These are phyloP conservation scores for Hylaea fasciaria DNA, from an alignment of 2,888 invertebrate genomes.

Conservation along the genomic window DNA sequence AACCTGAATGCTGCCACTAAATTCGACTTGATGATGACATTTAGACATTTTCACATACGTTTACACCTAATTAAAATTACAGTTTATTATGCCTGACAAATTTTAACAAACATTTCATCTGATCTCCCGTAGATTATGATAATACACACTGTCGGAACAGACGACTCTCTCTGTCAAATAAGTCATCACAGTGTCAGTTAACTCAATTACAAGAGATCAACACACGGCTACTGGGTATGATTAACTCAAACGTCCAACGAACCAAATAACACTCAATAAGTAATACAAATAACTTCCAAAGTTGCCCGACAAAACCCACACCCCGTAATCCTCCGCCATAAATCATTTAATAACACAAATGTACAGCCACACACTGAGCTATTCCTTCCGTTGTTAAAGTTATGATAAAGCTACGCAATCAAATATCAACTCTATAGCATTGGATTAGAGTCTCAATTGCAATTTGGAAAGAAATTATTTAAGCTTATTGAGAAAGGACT, in stretches of 20 bases:
- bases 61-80: slow-evolving; percentile 46
- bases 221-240: slow-evolving; percentile 81
- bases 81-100: slow-evolving; percentile 47
- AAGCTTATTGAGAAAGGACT: slow-evolving; percentile 61
- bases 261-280: slow-evolving; percentile 59
- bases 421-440: slow-evolving; percentile 48
- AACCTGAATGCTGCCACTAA: slow-evolving; percentile 10
- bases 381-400: slow-evolving; percentile 77
- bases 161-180: slow-evolving; percentile 81
- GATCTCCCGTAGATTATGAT: slow-evolving; percentile 65
- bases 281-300: slow-evolving; percentile 60
- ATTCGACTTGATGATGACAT: slow-evolving; percentile 6
- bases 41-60: slow-evolving; percentile 12
- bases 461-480: slow-evolving; percentile 39
- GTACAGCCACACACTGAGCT: slow-evolving; percentile 82
- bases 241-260: slow-evolving; percentile 59
- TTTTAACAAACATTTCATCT: slow-evolving; percentile 59
- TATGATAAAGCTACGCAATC: slow-evolving; percentile 49
- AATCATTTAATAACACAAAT: slow-evolving; percentile 85
- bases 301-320: slow-evolving; percentile 55
- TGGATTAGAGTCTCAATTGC: slow-evolving; percentile 42
- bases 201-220: slow-evolving; percentile 84
- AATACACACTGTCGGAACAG: slow-evolving; percentile 70
- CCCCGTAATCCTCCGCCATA: slow-evolving; percentile 79
- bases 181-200: slow-evolving; percentile 83